phyloP scores from a whole-genome alignment of 2,888 invertebrate species.

The Drosophila phalerata region DNA sequence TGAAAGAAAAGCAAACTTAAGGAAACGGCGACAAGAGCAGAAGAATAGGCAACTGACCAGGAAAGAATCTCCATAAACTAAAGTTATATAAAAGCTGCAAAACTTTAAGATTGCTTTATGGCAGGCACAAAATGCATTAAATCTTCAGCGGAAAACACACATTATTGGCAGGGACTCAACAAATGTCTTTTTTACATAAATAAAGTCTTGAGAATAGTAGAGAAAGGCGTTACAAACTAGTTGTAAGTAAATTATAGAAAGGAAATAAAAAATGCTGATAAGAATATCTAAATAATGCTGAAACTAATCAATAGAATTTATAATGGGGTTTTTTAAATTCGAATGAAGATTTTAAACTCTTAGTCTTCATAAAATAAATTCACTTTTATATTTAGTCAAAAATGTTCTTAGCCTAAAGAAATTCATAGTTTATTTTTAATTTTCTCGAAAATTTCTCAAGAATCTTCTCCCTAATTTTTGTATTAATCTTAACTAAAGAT shows the following conservation, averaged over 20 bases:
- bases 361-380: no score
- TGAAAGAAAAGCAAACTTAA: conserved; percentile 5
- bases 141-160: conserved; percentile 4
- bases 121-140: conserved; percentile 19
- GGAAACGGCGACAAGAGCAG: conserved; percentile 22
- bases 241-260: no score
- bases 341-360: no score
- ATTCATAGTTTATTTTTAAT: neutral
- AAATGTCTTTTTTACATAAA: conserved; percentile 15
- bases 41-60: conserved; percentile 27
- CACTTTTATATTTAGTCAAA: neutral
- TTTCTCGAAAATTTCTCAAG: neutral
- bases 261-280: no score
- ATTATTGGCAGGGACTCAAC: neutral
- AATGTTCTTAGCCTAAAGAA: neutral
- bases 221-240: neutral
- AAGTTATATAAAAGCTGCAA: conserved; percentile 34
- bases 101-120: conserved; percentile 33
- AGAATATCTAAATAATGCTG: no score
- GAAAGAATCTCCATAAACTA: conserved; percentile 49
- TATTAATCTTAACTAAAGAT: conserved; percentile 16
- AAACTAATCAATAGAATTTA: no score
- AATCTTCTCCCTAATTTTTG: neutral
- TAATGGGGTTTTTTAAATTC: no score
- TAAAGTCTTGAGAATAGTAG: conserved; percentile 17